Base-by-base conservation (phyloP, 2,888 invertebrate species). In the Yponomeuta cagnagella region DNA sequence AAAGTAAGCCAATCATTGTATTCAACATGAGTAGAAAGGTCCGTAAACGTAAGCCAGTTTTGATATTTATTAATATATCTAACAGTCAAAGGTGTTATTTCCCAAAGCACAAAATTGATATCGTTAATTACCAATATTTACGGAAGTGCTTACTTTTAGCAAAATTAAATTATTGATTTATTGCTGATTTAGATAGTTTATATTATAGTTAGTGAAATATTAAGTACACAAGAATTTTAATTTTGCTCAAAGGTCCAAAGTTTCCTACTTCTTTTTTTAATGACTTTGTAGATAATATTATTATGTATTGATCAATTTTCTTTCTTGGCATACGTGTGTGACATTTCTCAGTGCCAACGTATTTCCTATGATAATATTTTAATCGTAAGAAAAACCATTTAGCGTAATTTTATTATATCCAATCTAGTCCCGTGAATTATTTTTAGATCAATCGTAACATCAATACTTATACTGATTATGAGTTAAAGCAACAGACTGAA, bases 211-310 rank as follows among this genome's bases (percentile, higher is more conserved):
- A 73, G 75, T 71, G 79, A 79, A 76, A 72, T 58, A 52, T 52
- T 52, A 52, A 52, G 12, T 58, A 5, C 15, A 58, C 52, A 58
- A 15, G 15, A 15, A 15, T 58, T 58, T 68, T 75, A 76, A 74
- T 71, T 76, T 70, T 77, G 86, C 86, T 86, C 87, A 87, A 76
- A 74, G 75, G 77, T 77, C 74, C 15, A 58, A 48, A 48, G 83
- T 86, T 85, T 86, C 87, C 87, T 87, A 86, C 82, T 69, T 31
- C 10, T 52, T 52, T 23, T 33, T 58, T 58, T 33, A 30, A 48
- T 68, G 8, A 31, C 6, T 65, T 68, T 9, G 67, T 68, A 9
- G 37, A 37, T 23, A 23, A 23, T 23, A 23, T 15, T 43, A 23
- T 8, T 23, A 43, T 23, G 23, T 43, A 43, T 68, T 48, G 8